Evolutionary conservation across 2,888 invertebrate genomes (phyloP).

Genomic region (Rotaria magnacalcarata): DNA sequence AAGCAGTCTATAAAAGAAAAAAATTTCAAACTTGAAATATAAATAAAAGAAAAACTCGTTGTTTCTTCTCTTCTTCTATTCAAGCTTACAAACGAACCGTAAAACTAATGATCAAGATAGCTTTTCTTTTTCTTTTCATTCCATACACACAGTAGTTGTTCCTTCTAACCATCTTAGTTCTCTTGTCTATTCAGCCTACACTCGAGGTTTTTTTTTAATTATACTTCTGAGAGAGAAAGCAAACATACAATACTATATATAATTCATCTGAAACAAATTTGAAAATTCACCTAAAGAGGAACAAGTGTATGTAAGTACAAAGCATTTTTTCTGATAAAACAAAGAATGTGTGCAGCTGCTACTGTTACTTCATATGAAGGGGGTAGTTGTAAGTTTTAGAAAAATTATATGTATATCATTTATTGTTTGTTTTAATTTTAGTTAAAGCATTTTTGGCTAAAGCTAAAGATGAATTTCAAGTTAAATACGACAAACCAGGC

Average conservation of each 20-base stretch:
- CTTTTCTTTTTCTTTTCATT: neutral
- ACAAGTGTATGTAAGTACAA: neutral
- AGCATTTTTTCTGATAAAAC: neutral
- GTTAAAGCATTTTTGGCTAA: conserved; percentile 45
- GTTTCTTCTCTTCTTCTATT: neutral
- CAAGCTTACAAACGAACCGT: neutral
- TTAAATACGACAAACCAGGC: neutral
- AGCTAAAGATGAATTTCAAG: conserved; percentile 46
- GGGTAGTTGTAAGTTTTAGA: neutral
- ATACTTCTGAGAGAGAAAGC: neutral
- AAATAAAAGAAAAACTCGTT: neutral
- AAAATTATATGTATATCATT: neutral
- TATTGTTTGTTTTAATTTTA: neutral
- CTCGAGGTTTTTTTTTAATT: neutral
- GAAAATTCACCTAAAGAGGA: neutral
- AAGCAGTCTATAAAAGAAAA: too few species aligned
- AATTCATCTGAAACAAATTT: neutral
- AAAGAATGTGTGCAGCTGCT: neutral
- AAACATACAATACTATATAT: neutral
- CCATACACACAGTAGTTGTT: neutral
- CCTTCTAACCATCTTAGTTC: neutral
- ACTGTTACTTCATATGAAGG: neutral
- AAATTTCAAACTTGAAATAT: neutral
- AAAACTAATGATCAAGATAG: neutral
- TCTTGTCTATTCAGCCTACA: neutral